Base-by-base conservation (phyloP, 2,888 invertebrate genomes). In the Lucinisca nassula region DNA sequence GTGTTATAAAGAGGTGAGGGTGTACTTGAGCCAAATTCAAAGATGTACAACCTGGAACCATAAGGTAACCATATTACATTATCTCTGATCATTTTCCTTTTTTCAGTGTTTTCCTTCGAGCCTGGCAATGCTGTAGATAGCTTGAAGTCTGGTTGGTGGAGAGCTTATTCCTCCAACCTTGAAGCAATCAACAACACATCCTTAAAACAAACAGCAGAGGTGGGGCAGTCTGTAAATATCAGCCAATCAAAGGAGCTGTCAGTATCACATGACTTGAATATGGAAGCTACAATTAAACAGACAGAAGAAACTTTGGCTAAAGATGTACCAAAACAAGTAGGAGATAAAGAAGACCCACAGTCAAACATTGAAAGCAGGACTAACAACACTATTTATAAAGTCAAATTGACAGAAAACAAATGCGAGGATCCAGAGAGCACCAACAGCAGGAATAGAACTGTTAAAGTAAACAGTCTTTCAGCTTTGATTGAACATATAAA, bases 81-180 rank as follows among this genome's bases (percentile, higher is more conserved):
- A n/a, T n/a, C n/a, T n/a, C n/a, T n/a, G n/a, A n/a, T n/a, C n/a
- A n/a, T n/a, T n/a, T n/a, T n/a, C n/a, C n/a, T n/a, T n/a, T n/a
- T n/a, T n/a, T n/a, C n/a, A n/a, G n/a, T n/a, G n/a, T n/a, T n/a
- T n/a, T n/a, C n/a, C n/a, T n/a, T n/a, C n/a, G n/a, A n/a, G n/a
- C 10, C 21, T 12, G 35, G 30, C 6, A 61, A 35, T 21, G 2
- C 35, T 6, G 12, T 32, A 4, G 67, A 35, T 35, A 21, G 12
- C 17, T 10, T 35, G 38, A 88, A 86, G 49, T 82, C 89, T 21
- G 92, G 93, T 17, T 93, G 93, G 93, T 93, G 93, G 93, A 90
- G 89, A 79, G 87, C 90, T 4, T 91, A 84, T 27, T 83, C 86
- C 30, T 81, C 84, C 70, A 90, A 90, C 24, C 79, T 92, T 3